A percentile compares a stretch with the other conserved stretches of the same genome.
Conservation (phyloP, 2,797 vertebrate species). For the Sardinella longiceps region DNA sequence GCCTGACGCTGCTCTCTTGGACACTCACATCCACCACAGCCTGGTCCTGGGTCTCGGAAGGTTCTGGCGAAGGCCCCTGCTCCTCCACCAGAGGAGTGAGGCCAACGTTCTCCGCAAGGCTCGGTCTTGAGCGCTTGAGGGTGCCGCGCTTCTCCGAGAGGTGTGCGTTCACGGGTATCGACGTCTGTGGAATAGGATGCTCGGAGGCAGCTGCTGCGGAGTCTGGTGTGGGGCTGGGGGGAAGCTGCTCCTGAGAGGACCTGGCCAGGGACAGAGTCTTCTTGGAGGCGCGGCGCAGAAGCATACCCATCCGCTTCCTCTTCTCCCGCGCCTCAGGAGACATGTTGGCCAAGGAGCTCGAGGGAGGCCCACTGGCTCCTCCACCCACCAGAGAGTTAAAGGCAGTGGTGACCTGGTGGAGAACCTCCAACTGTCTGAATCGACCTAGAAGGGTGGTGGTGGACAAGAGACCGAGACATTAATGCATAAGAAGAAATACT, state of each 20-base stretch:
- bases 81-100: slow-evolving; percentile 60
- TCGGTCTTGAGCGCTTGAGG: slow-evolving; percentile 43
- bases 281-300: slow-evolving; percentile 73
- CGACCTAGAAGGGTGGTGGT: slow-evolving; percentile 65
- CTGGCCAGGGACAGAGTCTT: slow-evolving; percentile 57
- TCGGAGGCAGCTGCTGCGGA: background rate
- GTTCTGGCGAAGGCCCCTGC: slow-evolving; percentile 16
- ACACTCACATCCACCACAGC: background rate
- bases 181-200: background rate
- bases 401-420: slow-evolving; percentile 77
- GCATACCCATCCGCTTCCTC: slow-evolving; percentile 62
- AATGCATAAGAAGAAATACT: slow-evolving; percentile 1
- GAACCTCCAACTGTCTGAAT: slow-evolving; percentile 81
- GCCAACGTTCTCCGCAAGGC: slow-evolving; percentile 31
- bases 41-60: background rate
- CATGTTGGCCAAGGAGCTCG: slow-evolving; percentile 1
- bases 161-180: background rate
- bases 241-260: slow-evolving; percentile 21
- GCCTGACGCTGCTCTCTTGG: slow-evolving; percentile 40
- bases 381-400: slow-evolving; percentile 75
- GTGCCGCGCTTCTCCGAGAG: slow-evolving; percentile 41
- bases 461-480: background rate
- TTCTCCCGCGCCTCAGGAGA: slow-evolving; percentile 54
- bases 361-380: background rate
- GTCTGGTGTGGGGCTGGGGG: background rate